These are phyloP conservation scores for Equus przewalskii DNA, from an alignment of 2,113 vertebrate genomes.

Conservation along the genomic window DNA sequence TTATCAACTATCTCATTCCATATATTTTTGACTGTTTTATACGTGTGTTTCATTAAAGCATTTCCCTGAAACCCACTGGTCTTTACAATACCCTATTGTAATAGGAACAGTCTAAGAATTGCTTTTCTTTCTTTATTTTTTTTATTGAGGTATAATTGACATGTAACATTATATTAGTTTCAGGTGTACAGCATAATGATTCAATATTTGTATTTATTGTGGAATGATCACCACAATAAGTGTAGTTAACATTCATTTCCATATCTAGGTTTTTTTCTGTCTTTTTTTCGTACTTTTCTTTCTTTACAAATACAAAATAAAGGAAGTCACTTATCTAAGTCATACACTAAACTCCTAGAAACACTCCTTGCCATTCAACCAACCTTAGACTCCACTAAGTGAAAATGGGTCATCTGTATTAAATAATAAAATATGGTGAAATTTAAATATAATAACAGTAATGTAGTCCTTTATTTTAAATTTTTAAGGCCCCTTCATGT, in stretches of 20 bases:
- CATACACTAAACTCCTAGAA: background rate
- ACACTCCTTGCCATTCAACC: background rate
- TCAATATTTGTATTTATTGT: background rate
- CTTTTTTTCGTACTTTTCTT: background rate
- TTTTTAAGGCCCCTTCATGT: background rate
- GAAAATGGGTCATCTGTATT: background rate
- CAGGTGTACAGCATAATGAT: background rate
- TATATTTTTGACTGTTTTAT: background rate
- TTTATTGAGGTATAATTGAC: background rate
- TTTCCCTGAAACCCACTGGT: conserved; percentile 12
- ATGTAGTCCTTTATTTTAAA: background rate
- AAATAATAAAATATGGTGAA: background rate
- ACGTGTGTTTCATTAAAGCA: background rate
- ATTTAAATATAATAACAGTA: background rate
- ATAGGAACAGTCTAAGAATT: background rate
- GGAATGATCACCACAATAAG: background rate
- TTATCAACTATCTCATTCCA: background rate
- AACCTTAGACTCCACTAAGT: background rate
- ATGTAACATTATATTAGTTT: background rate
- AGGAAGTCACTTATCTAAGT: background rate
- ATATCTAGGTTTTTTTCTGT: background rate
- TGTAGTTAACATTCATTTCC: background rate
- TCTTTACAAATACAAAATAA: conserved; percentile 45
- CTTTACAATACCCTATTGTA: background rate
- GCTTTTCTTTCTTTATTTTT: background rate